Percentiles rank a stretch among this genome's conserved stretches.
phyloP scores from a whole-genome alignment of 2,113 vertebrate species.

The Montifringilla adamsi region DNA sequence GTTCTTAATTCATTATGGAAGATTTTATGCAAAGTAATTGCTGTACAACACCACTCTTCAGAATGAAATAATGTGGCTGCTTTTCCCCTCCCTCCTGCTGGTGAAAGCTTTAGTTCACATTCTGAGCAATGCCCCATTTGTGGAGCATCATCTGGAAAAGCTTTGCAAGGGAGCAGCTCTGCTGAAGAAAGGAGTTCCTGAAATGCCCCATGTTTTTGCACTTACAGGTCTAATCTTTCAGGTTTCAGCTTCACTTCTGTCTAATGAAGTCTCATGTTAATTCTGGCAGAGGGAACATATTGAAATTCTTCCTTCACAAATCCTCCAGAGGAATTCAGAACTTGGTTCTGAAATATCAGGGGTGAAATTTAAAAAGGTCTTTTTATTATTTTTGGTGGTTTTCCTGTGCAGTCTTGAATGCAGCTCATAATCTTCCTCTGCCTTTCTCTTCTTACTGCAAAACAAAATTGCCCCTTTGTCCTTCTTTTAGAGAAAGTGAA shows the following conservation, averaged over 20 bases:
- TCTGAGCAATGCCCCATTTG: background rate
- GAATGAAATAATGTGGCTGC: constrained; percentile 13
- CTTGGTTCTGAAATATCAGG: background rate
- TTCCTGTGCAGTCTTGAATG: background rate
- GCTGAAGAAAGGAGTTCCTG: background rate
- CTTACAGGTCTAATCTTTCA: background rate
- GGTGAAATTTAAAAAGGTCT: background rate
- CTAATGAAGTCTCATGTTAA: constrained; percentile 22
- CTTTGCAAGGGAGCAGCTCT: background rate
- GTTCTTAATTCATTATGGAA: constrained; percentile 46
- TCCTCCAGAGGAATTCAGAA: background rate
- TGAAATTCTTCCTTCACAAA: background rate
- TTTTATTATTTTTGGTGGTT: background rate
- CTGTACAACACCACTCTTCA: constrained; percentile 33
- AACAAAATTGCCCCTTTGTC: background rate
- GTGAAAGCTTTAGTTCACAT: background rate
- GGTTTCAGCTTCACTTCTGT: background rate
- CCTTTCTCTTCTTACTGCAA: background rate
- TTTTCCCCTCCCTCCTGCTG: background rate
- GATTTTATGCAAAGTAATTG: constrained; percentile 65
- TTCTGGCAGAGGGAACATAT: background rate
- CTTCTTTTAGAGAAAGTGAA: background rate
- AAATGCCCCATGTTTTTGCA: background rate
- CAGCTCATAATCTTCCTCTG: background rate
- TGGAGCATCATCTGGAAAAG: background rate